phyloP scores from a whole-genome alignment of 2,113 vertebrate genomes.

The Chlorodrepanis virens region DNA sequence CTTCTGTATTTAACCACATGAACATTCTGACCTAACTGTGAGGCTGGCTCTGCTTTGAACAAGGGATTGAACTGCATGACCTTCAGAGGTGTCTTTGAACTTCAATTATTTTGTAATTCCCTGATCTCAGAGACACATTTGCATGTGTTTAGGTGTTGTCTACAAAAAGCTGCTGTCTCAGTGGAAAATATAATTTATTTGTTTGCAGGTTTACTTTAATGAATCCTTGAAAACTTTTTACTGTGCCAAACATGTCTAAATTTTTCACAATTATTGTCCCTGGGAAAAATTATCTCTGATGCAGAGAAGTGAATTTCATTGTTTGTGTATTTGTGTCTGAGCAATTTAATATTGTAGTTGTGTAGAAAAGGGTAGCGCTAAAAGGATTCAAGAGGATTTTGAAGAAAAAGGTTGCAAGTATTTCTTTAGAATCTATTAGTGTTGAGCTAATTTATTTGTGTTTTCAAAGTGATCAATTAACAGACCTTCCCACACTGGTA shows the following conservation, averaged over 20 bases:
- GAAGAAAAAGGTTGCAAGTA: background rate
- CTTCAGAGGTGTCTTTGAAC: background rate
- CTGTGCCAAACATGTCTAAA: background rate
- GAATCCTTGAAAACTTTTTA: background rate
- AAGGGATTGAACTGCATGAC: background rate
- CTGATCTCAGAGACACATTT: background rate
- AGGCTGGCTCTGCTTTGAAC: background rate
- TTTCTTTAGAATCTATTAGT: background rate
- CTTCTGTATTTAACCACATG: slow-evolving; percentile 9
- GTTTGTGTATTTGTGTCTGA: background rate
- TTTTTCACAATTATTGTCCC: background rate
- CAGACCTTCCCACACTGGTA: background rate
- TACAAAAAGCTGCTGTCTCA: background rate
- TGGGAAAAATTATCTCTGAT: background rate
- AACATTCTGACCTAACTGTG: background rate
- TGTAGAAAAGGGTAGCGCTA: background rate
- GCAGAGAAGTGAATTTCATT: background rate
- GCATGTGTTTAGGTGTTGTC: background rate
- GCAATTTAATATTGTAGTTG: background rate
- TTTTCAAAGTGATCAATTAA: background rate
- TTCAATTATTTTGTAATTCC: background rate
- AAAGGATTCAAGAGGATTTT: background rate
- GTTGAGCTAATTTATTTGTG: background rate
- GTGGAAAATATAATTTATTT: background rate
- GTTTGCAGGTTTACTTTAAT: background rate